Percentiles rank a stretch among this genome's conserved stretches.
Conservation (phyloP, 2,888 invertebrate species). For the Apocheima hispidaria region DNA sequence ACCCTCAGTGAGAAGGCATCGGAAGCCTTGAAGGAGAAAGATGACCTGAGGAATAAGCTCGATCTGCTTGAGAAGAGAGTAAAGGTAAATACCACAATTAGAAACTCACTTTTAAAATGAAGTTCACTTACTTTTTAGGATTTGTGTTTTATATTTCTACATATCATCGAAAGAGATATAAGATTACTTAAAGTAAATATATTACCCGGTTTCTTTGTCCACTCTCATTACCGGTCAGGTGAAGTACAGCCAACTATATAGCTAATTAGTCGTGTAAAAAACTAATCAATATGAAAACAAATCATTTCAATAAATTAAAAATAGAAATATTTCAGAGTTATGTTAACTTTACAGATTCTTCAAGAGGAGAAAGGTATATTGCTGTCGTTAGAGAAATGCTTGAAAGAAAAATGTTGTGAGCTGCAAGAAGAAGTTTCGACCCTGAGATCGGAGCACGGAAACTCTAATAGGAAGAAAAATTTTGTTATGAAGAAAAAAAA, state of each 20-base stretch:
- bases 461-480: constrained; percentile 77
- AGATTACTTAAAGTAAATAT: too few relatives aligned
- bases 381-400: constrained; percentile 89
- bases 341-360: constrained; percentile 83
- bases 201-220: too few relatives aligned
- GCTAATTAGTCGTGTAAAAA: too few relatives aligned
- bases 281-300: too few relatives aligned
- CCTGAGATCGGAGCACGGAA: constrained; percentile 83
- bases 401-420: constrained; percentile 91
- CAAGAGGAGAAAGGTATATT: constrained; percentile 92
- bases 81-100: constrained; percentile 77
- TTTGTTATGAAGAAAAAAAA: constrained; percentile 83
- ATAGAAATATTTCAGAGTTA: background rate
- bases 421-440: constrained; percentile 90
- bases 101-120: background rate
- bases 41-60: constrained; percentile 88
- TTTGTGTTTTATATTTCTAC: too few relatives aligned
- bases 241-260: too few relatives aligned
- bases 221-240: too few relatives aligned
- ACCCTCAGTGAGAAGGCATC: constrained; percentile 89
- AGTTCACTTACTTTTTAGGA: too few relatives aligned
- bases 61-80: constrained; percentile 90
- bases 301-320: background rate
- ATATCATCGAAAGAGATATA: too few relatives aligned
- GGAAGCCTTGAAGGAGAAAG: constrained; percentile 89